Percentiles rank a stretch among this genome's conserved stretches.
These are phyloP conservation scores for Chaetura pelagica DNA, from an alignment of 2,113 vertebrate genomes.

Conservation along the genomic window DNA sequence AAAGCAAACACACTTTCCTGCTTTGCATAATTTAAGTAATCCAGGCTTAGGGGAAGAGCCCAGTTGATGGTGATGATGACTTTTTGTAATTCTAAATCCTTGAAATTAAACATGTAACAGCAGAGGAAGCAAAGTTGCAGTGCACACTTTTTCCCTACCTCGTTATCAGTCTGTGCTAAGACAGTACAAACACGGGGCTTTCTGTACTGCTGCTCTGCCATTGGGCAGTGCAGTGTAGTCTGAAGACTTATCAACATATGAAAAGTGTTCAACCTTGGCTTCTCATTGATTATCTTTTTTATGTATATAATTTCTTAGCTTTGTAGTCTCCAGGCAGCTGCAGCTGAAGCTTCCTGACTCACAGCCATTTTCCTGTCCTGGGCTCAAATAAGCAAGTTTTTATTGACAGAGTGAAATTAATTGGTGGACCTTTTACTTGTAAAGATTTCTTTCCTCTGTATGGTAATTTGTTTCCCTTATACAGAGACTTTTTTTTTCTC, in stretches of 20 bases:
- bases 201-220: background rate
- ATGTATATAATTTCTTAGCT: background rate
- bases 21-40: constrained; percentile 30
- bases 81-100: background rate
- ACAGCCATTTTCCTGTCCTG: background rate
- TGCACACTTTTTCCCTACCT: background rate
- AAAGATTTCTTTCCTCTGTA: background rate
- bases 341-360: background rate
- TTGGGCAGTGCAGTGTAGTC: background rate
- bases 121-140: background rate
- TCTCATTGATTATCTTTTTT: background rate
- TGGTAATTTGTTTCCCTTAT: background rate
- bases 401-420: background rate
- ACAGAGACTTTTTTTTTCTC: background rate
- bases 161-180: background rate
- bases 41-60: background rate
- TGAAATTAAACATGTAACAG: background rate
- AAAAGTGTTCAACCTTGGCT: background rate
- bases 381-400: background rate
- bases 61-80: background rate
- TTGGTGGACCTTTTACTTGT: background rate
- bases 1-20: constrained; percentile 38
- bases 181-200: background rate
- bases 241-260: background rate
- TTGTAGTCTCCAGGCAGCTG: background rate